Evolutionary conservation across 2,888 invertebrate genomes (phyloP).

Genomic region (Amphipyra berbera): DNA sequence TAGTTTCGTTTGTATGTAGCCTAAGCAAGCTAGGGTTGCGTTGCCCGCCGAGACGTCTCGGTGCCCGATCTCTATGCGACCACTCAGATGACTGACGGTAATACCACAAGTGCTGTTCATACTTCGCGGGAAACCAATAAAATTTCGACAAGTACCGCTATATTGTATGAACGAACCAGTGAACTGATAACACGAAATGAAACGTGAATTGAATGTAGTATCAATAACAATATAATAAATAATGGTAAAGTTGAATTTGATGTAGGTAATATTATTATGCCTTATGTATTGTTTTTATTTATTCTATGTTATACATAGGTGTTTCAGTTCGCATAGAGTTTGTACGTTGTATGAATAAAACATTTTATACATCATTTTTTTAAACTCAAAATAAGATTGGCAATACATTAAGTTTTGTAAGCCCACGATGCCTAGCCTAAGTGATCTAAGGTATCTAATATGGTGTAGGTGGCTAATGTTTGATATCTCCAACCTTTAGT

Average conservation of each 20-base stretch:
- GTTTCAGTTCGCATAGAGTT: constrained; percentile 21
- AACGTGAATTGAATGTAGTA: constrained; percentile 62
- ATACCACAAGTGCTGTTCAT: constrained; percentile 68
- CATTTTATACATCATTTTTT: background rate
- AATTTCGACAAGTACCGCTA: constrained; percentile 62
- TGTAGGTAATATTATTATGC: constrained; percentile 18
- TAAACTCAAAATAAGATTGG: background rate
- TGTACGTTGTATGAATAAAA: constrained; percentile 34
- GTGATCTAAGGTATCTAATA: no score
- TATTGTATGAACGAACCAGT: constrained; percentile 59
- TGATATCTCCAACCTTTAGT: no score
- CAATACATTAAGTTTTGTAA: no score
- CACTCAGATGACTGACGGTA: constrained; percentile 67
- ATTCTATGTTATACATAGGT: constrained; percentile 22
- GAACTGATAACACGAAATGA: constrained; percentile 67
- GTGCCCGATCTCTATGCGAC: constrained; percentile 26
- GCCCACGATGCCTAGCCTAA: no score
- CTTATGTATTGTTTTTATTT: constrained; percentile 33
- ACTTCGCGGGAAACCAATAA: constrained; percentile 69
- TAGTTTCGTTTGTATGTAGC: constrained; percentile 37
- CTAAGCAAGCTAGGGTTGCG: constrained; percentile 30
- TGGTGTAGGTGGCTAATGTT: no score
- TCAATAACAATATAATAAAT: constrained; percentile 59
- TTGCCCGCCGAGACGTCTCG: constrained; percentile 41
- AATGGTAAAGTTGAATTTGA: constrained; percentile 36